These are phyloP conservation scores for Altica lythri DNA, from an alignment of 2,888 invertebrate species.

Conservation along the genomic window DNA sequence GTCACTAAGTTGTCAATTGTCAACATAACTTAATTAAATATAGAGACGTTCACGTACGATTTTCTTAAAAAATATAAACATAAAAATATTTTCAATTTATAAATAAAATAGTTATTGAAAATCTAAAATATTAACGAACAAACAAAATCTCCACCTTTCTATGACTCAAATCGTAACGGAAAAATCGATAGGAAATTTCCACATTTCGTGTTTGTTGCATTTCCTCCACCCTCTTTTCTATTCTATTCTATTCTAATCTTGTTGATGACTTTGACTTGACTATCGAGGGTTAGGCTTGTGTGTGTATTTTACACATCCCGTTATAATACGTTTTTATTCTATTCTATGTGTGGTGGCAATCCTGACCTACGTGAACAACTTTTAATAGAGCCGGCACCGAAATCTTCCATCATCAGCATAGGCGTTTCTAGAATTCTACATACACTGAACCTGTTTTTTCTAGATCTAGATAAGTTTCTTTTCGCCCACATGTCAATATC, in stretches of 20 bases:
- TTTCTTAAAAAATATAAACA: no score
- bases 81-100: no score
- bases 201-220: neutral
- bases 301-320: conserved; percentile 27
- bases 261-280: conserved; percentile 19
- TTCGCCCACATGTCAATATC: no score
- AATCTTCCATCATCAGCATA: conserved; percentile 12
- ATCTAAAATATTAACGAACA: neutral
- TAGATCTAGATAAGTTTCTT: no score
- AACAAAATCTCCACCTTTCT: neutral
- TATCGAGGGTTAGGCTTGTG: conserved; percentile 12
- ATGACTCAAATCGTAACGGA: neutral
- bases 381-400: conserved; percentile 28
- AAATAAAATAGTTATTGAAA: no score
- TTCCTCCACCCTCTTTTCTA: conserved; percentile 5
- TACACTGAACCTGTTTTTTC: no score
- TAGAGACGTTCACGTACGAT: no score
- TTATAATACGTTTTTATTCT: conserved; percentile 34
- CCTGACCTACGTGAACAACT: conserved; percentile 36
- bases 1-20: no score
- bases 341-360: conserved; percentile 27
- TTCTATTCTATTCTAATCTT: no score
- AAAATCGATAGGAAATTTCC: conserved; percentile 2
- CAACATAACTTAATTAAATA: no score
- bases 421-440: no score